Evolutionary conservation across 2,797 vertebrate genomes (phyloP).

Genomic region (Tangara arthus): DNA sequence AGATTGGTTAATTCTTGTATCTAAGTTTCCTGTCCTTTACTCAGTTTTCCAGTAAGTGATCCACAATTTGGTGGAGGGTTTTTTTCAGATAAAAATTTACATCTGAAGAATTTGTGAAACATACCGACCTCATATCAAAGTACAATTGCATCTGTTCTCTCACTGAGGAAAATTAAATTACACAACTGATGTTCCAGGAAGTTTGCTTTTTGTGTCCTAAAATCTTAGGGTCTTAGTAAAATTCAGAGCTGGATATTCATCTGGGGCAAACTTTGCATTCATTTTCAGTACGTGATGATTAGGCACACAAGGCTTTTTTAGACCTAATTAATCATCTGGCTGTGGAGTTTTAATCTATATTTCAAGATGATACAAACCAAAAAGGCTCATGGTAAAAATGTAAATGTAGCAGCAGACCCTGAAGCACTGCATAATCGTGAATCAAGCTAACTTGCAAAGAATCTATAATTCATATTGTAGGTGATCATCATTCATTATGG

Average conservation of each 20-base stretch:
- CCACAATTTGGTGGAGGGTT: rapidly evolving
- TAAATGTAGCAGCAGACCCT: conserved; percentile 31
- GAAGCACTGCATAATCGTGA: conserved; percentile 20
- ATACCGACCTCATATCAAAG: neutral
- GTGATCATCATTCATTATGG: conserved; percentile 24
- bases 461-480: conserved; percentile 33
- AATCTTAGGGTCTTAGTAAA: neutral
- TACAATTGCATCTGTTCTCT: neutral
- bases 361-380: conserved; percentile 41
- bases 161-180: neutral
- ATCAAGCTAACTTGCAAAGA: conserved; percentile 7
- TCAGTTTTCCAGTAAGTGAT: neutral
- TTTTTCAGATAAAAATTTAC: neutral
- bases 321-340: conserved; percentile 36
- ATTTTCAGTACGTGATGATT: neutral
- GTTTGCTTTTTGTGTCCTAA: neutral
- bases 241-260: neutral
- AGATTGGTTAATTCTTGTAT: neutral
- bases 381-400: conserved; percentile 36
- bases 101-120: neutral
- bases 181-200: neutral
- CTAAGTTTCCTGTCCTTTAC: neutral
- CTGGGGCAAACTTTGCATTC: neutral
- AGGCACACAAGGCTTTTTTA: neutral
- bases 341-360: conserved; percentile 51